phyloP scores from a whole-genome alignment of 2,888 invertebrate species.

The Lepidocyrtinus sp. region DNA sequence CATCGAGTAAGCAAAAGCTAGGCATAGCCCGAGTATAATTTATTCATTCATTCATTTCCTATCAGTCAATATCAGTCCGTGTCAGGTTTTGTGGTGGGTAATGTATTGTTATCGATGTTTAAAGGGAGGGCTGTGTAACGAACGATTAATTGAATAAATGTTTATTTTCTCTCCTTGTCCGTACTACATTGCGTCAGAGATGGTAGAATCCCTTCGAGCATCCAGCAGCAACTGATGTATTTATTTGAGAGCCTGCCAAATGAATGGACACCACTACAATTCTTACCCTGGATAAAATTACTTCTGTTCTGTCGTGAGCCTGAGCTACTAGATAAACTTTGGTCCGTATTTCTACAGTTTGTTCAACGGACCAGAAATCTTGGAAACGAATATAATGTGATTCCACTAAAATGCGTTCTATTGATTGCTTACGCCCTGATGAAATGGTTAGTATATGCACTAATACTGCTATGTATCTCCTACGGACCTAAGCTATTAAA shows the following conservation, averaged over 20 bases:
- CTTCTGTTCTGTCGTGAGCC: conserved; percentile 42
- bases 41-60: not conserved
- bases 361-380: conserved; percentile 42
- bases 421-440: conserved; percentile 47
- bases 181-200: not conserved
- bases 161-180: conserved; percentile 10
- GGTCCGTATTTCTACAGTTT: conserved; percentile 35
- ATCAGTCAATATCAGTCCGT: not conserved
- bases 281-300: conserved; percentile 47
- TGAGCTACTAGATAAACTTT: conserved; percentile 30
- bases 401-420: conserved; percentile 42
- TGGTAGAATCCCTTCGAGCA: conserved; percentile 20
- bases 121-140: conserved; percentile 1
- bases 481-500: no score
- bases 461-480: not conserved
- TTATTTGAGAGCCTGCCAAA: conserved; percentile 49
- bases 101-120: conserved; percentile 10
- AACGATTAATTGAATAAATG: conserved; percentile 19
- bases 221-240: conserved; percentile 44
- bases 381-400: conserved; percentile 27
- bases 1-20: conserved; percentile 2
- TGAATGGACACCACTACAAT: conserved; percentile 40
- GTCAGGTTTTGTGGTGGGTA: not conserved
- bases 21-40: not conserved
- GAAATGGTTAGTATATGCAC: conserved; percentile 30